Conservation (phyloP, 2,113 vertebrate genomes). For the Nibea coibor region DNA sequence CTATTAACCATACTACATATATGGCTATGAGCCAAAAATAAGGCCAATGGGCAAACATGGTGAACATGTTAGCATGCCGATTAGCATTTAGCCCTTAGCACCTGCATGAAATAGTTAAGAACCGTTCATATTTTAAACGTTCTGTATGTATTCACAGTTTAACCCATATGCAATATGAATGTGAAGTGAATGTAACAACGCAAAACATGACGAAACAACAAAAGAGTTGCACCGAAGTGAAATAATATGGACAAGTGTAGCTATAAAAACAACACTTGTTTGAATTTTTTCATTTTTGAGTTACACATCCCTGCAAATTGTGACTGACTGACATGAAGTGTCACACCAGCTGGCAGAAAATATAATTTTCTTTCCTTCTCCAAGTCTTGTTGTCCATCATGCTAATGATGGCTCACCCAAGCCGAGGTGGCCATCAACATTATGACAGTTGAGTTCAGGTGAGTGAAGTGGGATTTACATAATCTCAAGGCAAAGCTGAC, state of each 20-base stretch:
- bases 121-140: not conserved
- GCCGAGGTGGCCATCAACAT: not conserved
- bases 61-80: not conserved
- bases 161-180: not conserved
- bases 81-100: too few species aligned
- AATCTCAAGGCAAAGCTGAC: constrained; percentile 1
- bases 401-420: constrained; percentile 1
- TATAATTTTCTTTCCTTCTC: not conserved
- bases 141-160: not conserved
- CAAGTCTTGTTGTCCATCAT: not conserved
- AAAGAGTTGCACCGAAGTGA: not conserved
- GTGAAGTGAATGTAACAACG: not conserved
- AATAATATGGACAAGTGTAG: too few species aligned
- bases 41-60: not conserved
- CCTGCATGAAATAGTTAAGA: too few species aligned
- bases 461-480: constrained; percentile 13
- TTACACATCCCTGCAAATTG: not conserved
- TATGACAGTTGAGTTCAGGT: constrained; percentile 2
- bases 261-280: not conserved
- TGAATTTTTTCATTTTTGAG: not conserved
- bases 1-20: not conserved
- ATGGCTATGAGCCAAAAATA: not conserved
- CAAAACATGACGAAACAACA: not conserved
- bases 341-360: constrained; percentile 9
- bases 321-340: not conserved